Conservation (phyloP, 2,888 invertebrate genomes). For the Lymantria monacha region DNA sequence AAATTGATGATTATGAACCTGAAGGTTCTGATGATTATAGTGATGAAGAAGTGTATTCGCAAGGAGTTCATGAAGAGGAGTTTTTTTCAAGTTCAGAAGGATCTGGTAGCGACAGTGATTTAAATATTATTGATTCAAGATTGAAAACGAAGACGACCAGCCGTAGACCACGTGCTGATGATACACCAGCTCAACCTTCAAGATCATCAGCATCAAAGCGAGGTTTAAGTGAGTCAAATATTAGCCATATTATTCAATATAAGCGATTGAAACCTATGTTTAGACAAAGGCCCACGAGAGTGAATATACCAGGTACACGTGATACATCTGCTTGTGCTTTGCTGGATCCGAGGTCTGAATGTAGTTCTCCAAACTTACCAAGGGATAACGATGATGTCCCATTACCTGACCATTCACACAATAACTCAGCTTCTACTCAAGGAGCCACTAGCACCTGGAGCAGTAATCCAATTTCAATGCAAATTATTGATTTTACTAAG, state of each 20-base stretch:
- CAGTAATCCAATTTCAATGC: slow-evolving; percentile 5
- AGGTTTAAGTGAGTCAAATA: slow-evolving; percentile 15
- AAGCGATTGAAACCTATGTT: slow-evolving; percentile 8
- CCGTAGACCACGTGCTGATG: slow-evolving; percentile 10
- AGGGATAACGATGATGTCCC: background rate
- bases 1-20: slow-evolving; percentile 20
- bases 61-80: slow-evolving; percentile 7
- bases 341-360: too few relatives aligned
- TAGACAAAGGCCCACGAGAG: slow-evolving; percentile 10
- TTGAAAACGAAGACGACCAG: slow-evolving; percentile 14
- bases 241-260: slow-evolving; percentile 13
- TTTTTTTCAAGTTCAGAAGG: slow-evolving; percentile 13
- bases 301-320: slow-evolving; percentile 3
- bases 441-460: slow-evolving; percentile 16
- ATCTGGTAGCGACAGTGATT: slow-evolving; percentile 15
- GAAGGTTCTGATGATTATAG: slow-evolving; percentile 10
- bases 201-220: slow-evolving; percentile 15
- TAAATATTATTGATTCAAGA: slow-evolving; percentile 14
- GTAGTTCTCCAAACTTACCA: too few relatives aligned
- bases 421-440: slow-evolving; percentile 15
- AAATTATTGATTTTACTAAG: slow-evolving; percentile 11
- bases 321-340: background rate
- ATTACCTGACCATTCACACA: background rate
- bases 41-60: slow-evolving; percentile 18
- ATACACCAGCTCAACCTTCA: slow-evolving; percentile 16